Base-by-base conservation (phyloP, 2,888 invertebrate genomes). In the Brachyptera putata region DNA sequence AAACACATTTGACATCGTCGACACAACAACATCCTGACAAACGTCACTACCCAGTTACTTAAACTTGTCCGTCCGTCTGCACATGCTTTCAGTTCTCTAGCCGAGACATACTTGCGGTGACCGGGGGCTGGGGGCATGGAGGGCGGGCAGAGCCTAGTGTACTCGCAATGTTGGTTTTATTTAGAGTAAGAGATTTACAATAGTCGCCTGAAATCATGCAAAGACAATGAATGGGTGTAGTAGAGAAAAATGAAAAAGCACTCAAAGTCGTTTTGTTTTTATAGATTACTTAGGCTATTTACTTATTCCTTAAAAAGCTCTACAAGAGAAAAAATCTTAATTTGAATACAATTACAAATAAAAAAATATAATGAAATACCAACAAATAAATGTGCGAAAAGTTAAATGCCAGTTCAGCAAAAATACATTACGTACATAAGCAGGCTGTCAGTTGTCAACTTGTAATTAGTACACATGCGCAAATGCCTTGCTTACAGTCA, bases 181-280 rank as follows among this genome's bases (percentile, higher is more conserved):
- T 57, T 61, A 50, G 14, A 53, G n/a, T n/a, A 53, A 4, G 34
- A 53, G 46, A 61, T 60, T 59, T 61, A 62, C 59, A 61, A 64
- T n/a, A 63, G 63, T 63, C 62, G 63, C 60, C 65, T 66, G 66
- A 64, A 66, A 66, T 62, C 66, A 66, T 66, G 66, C 66, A 66
- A 57, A 65, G 64, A 65, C 60, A 63, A 61, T 41, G 57, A 53
- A 21, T 57, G 56, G 62, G 43, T 56, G n/a, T n/a, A n/a, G n/a
- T n/a, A n/a, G n/a, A 53, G 43, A 48, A 58, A 65, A 66, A 64
- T 61, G 63, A 66, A 66, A 41, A 65, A 63, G 61, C 63, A 65
- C 63, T 59, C 62, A 50, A 58, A 61, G 58, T 61, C 53, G 43
- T 56, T n/a, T 61, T 65, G 26, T 50, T 50, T 50, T 16, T 26